Percentiles rank a stretch among this genome's conserved stretches.
Evolutionary conservation across 2,797 vertebrate species (phyloP).

Genomic region (Lates japonicus): DNA sequence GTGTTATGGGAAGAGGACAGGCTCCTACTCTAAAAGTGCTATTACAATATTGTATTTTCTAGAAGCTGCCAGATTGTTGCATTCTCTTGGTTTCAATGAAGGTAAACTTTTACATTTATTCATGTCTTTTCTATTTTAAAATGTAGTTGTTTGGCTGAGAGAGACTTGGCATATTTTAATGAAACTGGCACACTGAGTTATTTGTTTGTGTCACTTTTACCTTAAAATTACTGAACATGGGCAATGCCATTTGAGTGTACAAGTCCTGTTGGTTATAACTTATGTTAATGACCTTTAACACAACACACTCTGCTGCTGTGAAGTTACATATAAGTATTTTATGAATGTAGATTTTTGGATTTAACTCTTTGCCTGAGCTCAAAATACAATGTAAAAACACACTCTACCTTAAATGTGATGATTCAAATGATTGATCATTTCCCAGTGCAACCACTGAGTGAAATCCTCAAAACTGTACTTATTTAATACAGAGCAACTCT

Average conservation of each 20-base stretch:
- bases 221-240: constrained; percentile 28
- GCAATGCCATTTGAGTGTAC: constrained; percentile 27
- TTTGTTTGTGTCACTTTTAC: constrained; percentile 37
- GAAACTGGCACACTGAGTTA: constrained; percentile 21
- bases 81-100: constrained; percentile 41
- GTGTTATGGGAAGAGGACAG: constrained; percentile 71
- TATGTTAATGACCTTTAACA: constrained; percentile 37
- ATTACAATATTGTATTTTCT: constrained; percentile 54
- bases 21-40: constrained; percentile 68
- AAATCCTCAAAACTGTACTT: constrained; percentile 4
- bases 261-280: constrained; percentile 15
- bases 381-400: constrained; percentile 30
- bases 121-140: constrained; percentile 44
- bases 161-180: constrained; percentile 32
- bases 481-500: constrained; percentile 31
- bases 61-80: constrained; percentile 46
- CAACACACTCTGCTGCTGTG: constrained; percentile 61
- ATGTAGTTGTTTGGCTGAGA: constrained; percentile 39
- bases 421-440: constrained; percentile 18
- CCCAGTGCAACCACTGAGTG: constrained; percentile 3
- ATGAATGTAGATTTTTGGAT: constrained; percentile 40
- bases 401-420: constrained; percentile 24
- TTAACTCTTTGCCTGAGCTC: constrained; percentile 20
- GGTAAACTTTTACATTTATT: constrained; percentile 36
- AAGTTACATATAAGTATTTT: constrained; percentile 37